These are phyloP conservation scores for Heterodera carotae DNA, from an alignment of 1,140 invertebrate species.

Conservation along the genomic window DNA sequence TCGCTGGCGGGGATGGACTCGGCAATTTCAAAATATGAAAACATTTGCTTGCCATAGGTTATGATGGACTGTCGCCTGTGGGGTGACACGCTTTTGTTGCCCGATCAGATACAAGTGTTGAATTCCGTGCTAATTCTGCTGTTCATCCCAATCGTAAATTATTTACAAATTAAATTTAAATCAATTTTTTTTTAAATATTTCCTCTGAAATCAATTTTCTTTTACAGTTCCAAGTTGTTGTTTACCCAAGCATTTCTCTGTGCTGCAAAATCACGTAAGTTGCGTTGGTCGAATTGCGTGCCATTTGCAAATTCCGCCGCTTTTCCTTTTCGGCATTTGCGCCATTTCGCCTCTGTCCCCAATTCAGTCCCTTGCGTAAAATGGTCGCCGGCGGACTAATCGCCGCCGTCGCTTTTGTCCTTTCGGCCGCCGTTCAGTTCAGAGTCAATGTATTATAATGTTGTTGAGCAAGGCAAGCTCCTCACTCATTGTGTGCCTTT, in stretches of 20 bases:
- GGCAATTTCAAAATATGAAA: neutral
- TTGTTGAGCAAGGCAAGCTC: neutral
- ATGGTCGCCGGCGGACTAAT: constrained; percentile 51
- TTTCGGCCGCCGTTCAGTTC: constrained; percentile 46
- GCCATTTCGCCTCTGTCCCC: too few species aligned
- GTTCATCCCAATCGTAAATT: constrained; percentile 53
- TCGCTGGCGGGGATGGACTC: neutral
- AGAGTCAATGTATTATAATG: neutral
- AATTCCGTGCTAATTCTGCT: constrained; percentile 61
- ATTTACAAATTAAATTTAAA: too few species aligned
- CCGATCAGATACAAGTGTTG: constrained; percentile 82
- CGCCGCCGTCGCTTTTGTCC: constrained; percentile 51
- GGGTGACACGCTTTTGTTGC: constrained; percentile 71
- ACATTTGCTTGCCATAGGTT: neutral
- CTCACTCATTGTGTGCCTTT: neutral
- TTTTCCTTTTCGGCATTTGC: too few species aligned
- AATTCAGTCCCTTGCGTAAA: constrained; percentile 73
- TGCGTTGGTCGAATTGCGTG: neutral
- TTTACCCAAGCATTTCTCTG: constrained; percentile 51
- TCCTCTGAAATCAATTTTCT: too few species aligned
- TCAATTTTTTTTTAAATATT: too few species aligned
- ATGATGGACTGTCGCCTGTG: constrained; percentile 65
- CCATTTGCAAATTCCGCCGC: neutral
- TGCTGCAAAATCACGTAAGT: neutral
- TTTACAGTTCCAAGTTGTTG: constrained; percentile 54